phyloP scores from a whole-genome alignment of 2,113 vertebrate genomes.

The Mormyrus iriodes region DNA sequence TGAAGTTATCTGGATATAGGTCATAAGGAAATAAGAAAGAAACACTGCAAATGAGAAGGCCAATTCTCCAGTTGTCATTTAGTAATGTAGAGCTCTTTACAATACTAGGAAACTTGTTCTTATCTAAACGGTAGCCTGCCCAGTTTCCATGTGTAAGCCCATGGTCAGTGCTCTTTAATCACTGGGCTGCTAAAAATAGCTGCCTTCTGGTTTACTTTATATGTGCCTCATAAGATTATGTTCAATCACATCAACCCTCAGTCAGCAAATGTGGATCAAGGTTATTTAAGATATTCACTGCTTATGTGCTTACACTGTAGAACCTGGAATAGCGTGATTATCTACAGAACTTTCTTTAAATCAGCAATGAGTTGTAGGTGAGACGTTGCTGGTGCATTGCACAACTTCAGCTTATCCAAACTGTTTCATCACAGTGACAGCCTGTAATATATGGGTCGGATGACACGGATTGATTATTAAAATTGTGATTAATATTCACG shows the following conservation, averaged over 20 bases:
- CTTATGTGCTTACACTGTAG: background rate
- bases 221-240: background rate
- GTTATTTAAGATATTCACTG: background rate
- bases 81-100: background rate
- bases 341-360: background rate
- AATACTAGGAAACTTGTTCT: background rate
- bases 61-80: background rate
- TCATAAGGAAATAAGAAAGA: background rate
- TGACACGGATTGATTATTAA: background rate
- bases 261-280: background rate
- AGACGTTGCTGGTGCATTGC: background rate
- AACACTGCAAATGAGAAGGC: background rate
- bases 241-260: background rate
- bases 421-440: background rate
- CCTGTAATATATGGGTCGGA: background rate
- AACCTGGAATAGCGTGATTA: background rate
- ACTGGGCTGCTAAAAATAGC: background rate
- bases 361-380: background rate
- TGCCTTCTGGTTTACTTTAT: background rate
- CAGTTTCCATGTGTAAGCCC: background rate
- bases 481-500: background rate
- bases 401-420: background rate
- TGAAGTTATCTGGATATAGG: background rate
- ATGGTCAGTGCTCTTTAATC: background rate
- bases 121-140: background rate